A percentile compares a stretch with the other conserved stretches of the same genome.
Evolutionary conservation across 2,797 vertebrate species (phyloP).

Genomic region (Pangasius mekongensis): DNA sequence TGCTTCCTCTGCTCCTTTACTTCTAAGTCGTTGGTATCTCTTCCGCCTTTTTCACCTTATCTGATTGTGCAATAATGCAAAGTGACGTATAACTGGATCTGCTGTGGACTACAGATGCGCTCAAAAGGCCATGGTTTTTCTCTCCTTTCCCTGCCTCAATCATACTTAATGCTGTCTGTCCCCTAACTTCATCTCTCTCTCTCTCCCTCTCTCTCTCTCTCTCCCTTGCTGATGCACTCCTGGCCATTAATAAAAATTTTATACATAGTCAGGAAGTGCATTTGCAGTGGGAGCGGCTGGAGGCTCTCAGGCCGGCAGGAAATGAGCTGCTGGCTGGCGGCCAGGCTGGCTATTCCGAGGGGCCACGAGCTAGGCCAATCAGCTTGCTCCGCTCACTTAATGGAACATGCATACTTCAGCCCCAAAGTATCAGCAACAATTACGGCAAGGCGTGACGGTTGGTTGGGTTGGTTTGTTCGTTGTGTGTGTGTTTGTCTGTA

Average conservation of each 20-base stretch:
- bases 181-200: slow-evolving; percentile 61
- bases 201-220: slow-evolving; percentile 60
- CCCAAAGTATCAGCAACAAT: slow-evolving; percentile 72
- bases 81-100: slow-evolving; percentile 48
- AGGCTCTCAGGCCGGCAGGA: slow-evolving; percentile 81
- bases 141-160: slow-evolving; percentile 60
- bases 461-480: slow-evolving; percentile 14
- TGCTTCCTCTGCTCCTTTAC: slow-evolving; percentile 31
- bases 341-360: slow-evolving; percentile 80
- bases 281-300: slow-evolving; percentile 76
- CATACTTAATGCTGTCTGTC: slow-evolving; percentile 60
- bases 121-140: slow-evolving; percentile 63
- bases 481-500: slow-evolving; percentile 41
- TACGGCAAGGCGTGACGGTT: slow-evolving; percentile 42
- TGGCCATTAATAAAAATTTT: slow-evolving; percentile 85
- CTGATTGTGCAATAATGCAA: slow-evolving; percentile 53
- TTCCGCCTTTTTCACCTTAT: slow-evolving; percentile 51
- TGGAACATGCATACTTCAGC: slow-evolving; percentile 73
- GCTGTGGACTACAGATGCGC: slow-evolving; percentile 54
- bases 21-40: slow-evolving; percentile 25
- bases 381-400: slow-evolving; percentile 72
- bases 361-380: slow-evolving; percentile 74
- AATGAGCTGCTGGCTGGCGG: slow-evolving; percentile 78
- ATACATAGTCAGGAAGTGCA: slow-evolving; percentile 85
- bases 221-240: slow-evolving; percentile 77